Percentiles rank a stretch among this genome's conserved stretches.
phyloP scores from a whole-genome alignment of 2,888 invertebrate genomes.

The Tromatobia lineatoria region DNA sequence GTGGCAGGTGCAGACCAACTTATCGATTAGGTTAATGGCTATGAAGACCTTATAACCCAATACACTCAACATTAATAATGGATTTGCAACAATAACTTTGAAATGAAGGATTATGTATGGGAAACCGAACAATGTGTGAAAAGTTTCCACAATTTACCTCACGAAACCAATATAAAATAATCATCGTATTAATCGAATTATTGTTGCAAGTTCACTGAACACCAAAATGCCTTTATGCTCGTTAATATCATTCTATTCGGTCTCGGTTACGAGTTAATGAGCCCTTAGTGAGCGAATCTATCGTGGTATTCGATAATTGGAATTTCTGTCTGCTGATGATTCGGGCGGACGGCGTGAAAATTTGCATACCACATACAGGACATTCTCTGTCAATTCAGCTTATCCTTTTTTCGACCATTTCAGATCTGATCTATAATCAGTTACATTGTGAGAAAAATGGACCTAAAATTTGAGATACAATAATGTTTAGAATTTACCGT shows the following conservation, averaged over 20 bases:
- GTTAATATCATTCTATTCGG: neutral
- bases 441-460: too few species aligned
- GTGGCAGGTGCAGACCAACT: neutral
- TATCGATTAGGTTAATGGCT: constrained; percentile 14
- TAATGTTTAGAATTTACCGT: too few species aligned
- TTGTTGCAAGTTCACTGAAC: neutral
- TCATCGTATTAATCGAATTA: neutral
- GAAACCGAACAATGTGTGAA: neutral
- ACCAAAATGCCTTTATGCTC: too few species aligned
- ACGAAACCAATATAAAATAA: neutral
- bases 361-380: too few species aligned
- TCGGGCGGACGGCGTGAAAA: too few species aligned
- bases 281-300: neutral
- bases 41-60: neutral
- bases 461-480: too few species aligned
- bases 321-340: too few species aligned
- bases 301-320: too few species aligned
- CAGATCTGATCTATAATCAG: too few species aligned
- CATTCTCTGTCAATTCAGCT: too few species aligned
- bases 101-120: neutral
- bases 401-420: too few species aligned
- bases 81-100: neutral
- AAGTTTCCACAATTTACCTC: neutral
- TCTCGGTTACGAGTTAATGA: neutral
- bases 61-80: neutral